Conservation (phyloP, 2,113 vertebrate species). For the Pantherophis guttatus region DNA sequence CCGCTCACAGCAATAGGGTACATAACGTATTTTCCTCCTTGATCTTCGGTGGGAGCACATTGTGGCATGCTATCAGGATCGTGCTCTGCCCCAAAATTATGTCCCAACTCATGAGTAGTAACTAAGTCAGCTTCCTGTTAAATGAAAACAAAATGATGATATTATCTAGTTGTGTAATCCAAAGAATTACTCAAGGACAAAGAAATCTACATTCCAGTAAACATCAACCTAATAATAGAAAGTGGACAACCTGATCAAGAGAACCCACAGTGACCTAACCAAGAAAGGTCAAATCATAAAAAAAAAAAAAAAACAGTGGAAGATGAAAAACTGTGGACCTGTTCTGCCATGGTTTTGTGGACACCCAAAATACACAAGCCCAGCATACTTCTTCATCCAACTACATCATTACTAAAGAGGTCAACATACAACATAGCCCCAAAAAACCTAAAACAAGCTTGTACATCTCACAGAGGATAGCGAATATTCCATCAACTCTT, state of each 20-base stretch:
- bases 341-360: neutral
- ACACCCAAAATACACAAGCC: neutral
- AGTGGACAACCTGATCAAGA: neutral
- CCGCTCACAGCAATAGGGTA: slow-evolving; percentile 98
- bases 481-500: neutral
- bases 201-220: neutral
- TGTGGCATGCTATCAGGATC: slow-evolving; percentile 86
- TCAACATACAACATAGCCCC: neutral
- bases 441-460: neutral
- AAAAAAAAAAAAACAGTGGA: neutral
- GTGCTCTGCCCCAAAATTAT: slow-evolving; percentile 97
- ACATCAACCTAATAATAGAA: neutral
- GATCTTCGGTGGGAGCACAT: slow-evolving; percentile 91
- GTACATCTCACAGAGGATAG: neutral
- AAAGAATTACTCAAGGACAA: neutral
- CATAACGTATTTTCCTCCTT: slow-evolving; percentile 96
- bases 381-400: neutral
- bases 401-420: neutral
- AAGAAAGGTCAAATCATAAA: neutral
- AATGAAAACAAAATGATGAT: neutral
- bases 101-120: slow-evolving; percentile 94
- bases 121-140: slow-evolving; percentile 92
- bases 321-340: neutral
- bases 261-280: neutral
- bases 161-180: neutral